Base-by-base conservation (phyloP, 1,140 invertebrate species). In the Microvelia longipes region DNA sequence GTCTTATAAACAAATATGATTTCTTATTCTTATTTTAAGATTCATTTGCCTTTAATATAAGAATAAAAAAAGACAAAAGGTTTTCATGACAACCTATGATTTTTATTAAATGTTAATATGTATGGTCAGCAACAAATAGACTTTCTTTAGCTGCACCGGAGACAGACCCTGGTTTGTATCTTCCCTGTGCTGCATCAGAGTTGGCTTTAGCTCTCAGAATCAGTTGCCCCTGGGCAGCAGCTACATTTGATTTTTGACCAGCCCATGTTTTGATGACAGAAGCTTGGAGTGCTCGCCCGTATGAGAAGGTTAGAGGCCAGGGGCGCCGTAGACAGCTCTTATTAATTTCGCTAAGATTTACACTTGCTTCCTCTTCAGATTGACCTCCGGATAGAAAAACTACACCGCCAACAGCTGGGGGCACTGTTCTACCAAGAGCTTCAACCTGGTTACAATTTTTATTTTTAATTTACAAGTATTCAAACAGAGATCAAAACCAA, bases 181-280 rank as follows among this genome's bases (percentile, higher is more conserved):
- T 90, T 75, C 94, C 94, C 72, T 88, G 79, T 70, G 92, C 84
- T 62, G 94, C 90, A 70, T 91, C 85, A 73, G 92, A 88, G 83
- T 96, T 96, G 64, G 91, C 93, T 91, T 92, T 93, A 68, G 95
- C 93, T 75, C 95, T 85, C 77, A 94, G 95, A 66, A 97, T 76
- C 1, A 98, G 84, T 81, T 97, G 93, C 0, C 85, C 81, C 79
- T 98, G 94, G 24, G 85, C 96, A 77, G 85, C 86, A 30, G 75
- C 78, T n/a, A 96, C 79, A 78, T 95, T 93, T 72, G 91, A 93
- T 69, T 88, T 84, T 78, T 95, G 94, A 29, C 96, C 96, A 28
- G 30, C 30, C 73, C 73, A 74, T 28, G 72, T 69, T 19, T 71
- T 65, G 5, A 74, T 28, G 0, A 71, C 72, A 0, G 73, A 74